Conservation (phyloP, 2,113 vertebrate genomes). For the Cygnus buccinator region DNA sequence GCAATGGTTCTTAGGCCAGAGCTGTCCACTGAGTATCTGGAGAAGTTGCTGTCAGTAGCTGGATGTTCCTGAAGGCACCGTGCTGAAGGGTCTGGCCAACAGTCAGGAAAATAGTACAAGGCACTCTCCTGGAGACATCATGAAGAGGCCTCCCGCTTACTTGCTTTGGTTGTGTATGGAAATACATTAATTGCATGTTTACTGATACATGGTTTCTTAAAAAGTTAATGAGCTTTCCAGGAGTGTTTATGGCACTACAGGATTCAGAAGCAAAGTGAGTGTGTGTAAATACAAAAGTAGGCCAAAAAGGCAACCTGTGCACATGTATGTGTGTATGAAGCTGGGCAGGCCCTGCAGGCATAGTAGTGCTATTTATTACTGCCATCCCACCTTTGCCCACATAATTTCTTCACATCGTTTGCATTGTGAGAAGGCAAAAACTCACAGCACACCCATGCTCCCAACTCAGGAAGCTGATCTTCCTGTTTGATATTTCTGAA, state of each 20-base stretch:
- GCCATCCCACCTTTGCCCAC: background rate
- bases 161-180: background rate
- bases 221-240: background rate
- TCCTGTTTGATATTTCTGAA: background rate
- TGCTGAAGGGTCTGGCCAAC: background rate
- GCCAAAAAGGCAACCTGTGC: background rate
- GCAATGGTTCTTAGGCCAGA: background rate
- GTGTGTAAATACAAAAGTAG: too few species aligned
- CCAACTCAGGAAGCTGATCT: background rate
- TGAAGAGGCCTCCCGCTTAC: background rate
- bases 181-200: accelerated
- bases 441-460: background rate
- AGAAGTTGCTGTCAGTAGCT: background rate
- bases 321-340: too few species aligned
- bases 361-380: background rate
- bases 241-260: background rate
- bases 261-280: background rate
- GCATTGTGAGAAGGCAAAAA: background rate
- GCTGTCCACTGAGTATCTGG: background rate
- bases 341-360: background rate
- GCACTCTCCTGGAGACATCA: background rate
- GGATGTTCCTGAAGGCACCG: background rate
- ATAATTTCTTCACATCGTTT: background rate
- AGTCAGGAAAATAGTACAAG: background rate
- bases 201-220: background rate